Base-by-base conservation (phyloP, 2,113 vertebrate species). In the Anarrhichthys ocellatus region DNA sequence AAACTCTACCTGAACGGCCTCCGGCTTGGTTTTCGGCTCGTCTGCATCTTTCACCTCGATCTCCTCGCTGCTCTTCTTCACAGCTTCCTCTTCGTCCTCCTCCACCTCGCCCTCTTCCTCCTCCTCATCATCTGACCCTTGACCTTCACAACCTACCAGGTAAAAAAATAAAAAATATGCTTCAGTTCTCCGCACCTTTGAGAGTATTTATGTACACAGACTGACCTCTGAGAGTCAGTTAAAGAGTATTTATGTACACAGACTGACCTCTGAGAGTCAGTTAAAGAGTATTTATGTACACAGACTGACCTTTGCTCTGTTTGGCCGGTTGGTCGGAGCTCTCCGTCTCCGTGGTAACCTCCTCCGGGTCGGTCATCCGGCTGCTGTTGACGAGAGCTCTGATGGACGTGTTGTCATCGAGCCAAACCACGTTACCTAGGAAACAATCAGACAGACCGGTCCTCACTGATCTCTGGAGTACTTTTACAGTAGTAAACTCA, bases 371-470 rank as follows among this genome's bases (percentile, higher is more conserved):
- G 5, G 96, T 96, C 94, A 98, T 94, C 40, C 95, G 94, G 90
- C 98, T 99, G 91, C 96, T 93, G 89, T 99, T 99, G 90, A 99
- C 95, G 11, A 99, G 95, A 2, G 97, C 98, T 70, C 98, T 95
- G 11, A 97, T 92, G 22, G 96, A 96, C 2, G 98, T 99, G 91
- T 99, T 94, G 80, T 99, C 97, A 80, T 99, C 98, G 8, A 99
- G 95, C 98, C 98, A 99, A 66, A 99, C 98, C 68, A 99, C 98
- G 3, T 99, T 99, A 93, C 98, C 98, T 99, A 52, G 88, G 14
- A 92, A 89, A 91, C 50, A 2, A 61, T 59, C 6, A 69, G 44
- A 68, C 72, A 69, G 14, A 64, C 24, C 14, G 18, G n/a, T 15
- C 44, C 44, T 46, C 44, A 2, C 15, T 48, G 27, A 61, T 24